A percentile compares a stretch with the other conserved stretches of the same genome.
These are phyloP conservation scores for Scyliorhinus canicula DNA, from an alignment of 2,797 vertebrate genomes.

Conservation along the genomic window DNA sequence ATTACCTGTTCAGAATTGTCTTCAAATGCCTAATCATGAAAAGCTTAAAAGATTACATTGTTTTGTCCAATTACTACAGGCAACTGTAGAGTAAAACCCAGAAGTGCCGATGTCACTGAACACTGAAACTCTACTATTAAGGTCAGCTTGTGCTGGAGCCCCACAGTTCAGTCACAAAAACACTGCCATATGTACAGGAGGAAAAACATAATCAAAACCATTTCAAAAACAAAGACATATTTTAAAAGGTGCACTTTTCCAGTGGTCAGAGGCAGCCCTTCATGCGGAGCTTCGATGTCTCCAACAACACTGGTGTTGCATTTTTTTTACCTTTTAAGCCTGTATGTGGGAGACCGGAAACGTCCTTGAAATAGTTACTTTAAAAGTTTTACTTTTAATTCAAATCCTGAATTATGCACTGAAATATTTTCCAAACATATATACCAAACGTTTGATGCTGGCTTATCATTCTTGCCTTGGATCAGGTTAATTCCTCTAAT, in stretches of 20 bases:
- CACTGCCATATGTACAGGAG: not conserved
- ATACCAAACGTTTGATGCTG: not conserved
- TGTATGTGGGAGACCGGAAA: too few species aligned
- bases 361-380: not conserved
- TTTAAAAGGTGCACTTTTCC: not conserved
- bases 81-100: not conserved
- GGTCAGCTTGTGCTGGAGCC: not conserved
- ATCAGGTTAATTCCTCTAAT: not conserved
- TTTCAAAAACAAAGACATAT: not conserved
- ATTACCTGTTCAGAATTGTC: not conserved
- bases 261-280: not conserved
- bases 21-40: conserved; percentile 21
- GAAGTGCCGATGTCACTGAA: not conserved
- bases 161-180: not conserved
- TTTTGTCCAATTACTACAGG: not conserved
- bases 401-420: not conserved
- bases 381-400: not conserved
- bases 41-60: conserved; percentile 1
- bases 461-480: not conserved
- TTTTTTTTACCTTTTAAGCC: too few species aligned
- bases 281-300: not conserved
- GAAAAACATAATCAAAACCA: not conserved
- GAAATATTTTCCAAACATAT: not conserved
- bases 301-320: too few species aligned
- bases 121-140: not conserved